Percentiles rank a stretch among this genome's conserved stretches.
These are phyloP conservation scores for Diaphora mendica DNA, from an alignment of 2,888 invertebrate species.

Conservation along the genomic window DNA sequence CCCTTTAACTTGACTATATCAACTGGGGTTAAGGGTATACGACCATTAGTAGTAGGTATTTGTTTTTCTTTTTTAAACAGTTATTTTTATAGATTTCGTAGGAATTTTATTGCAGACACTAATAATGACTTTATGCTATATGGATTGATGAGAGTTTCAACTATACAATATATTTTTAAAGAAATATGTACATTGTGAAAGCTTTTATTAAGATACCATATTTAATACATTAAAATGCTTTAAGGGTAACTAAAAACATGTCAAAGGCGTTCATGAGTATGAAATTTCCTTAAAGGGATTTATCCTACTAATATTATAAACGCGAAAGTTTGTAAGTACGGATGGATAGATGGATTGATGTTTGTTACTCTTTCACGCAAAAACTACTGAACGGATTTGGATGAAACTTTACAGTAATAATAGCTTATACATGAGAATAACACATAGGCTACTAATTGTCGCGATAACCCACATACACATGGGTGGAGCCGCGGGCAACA, in stretches of 20 bases:
- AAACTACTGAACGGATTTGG: too few species aligned
- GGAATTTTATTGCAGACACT: neutral
- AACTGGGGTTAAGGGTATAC: constrained; percentile 14
- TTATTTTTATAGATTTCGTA: constrained; percentile 12
- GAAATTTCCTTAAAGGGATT: neutral
- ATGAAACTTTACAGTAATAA: too few species aligned
- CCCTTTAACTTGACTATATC: constrained; percentile 18
- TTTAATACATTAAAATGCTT: neutral
- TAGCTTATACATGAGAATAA: too few species aligned
- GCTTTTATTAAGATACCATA: neutral
- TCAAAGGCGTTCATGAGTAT: neutral
- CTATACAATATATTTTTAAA: neutral
- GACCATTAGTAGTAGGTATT: constrained; percentile 7
- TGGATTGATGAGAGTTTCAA: neutral
- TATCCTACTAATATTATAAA: too few species aligned
- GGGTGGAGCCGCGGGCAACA: too few species aligned
- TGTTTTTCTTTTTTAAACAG: constrained; percentile 10
- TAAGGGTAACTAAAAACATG: neutral
- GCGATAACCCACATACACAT: too few species aligned
- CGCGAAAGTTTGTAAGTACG: too few species aligned
- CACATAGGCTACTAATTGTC: too few species aligned
- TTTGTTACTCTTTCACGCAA: too few species aligned
- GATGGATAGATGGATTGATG: too few species aligned
- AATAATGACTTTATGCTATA: neutral
- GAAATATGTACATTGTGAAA: neutral